Conservation (phyloP, 2,113 vertebrate species). For the Aphelocoma coerulescens region DNA sequence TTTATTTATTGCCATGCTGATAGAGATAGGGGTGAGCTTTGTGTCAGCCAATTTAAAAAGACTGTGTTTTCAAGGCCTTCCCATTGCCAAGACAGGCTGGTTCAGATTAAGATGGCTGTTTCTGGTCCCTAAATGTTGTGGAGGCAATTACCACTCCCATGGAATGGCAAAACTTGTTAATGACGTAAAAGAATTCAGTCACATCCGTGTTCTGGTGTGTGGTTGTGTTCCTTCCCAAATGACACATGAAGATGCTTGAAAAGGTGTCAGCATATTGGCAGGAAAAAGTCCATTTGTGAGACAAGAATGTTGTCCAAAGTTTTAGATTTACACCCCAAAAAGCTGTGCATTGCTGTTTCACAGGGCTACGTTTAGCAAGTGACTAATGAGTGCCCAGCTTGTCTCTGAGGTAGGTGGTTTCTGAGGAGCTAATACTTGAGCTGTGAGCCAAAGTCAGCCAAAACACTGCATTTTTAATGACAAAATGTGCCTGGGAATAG, state of each 20-base stretch:
- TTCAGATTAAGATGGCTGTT: conserved; percentile 18
- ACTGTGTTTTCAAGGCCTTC: not conserved
- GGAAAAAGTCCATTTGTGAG: not conserved
- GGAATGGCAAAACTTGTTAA: not conserved
- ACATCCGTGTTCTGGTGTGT: not conserved
- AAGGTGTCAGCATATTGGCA: not conserved
- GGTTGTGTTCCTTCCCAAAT: not conserved
- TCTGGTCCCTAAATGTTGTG: not conserved
- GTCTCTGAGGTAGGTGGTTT: not conserved
- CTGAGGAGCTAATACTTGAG: not conserved
- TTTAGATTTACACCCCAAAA: not conserved
- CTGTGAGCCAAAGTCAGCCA: not conserved
- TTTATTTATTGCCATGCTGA: conserved; percentile 60
- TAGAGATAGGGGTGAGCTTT: conserved; percentile 26
- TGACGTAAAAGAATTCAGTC: not conserved
- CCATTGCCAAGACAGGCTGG: not conserved
- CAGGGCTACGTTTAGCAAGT: not conserved
- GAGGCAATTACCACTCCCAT: not conserved
- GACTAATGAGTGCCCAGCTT: not conserved
- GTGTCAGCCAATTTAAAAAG: conserved; percentile 40
- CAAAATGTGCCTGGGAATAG: not conserved
- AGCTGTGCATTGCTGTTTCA: not conserved
- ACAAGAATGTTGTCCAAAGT: not conserved
- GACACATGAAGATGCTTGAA: not conserved
- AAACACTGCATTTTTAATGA: not conserved